A percentile compares a stretch with the other conserved stretches of the same genome.
phyloP scores from a whole-genome alignment of 2,113 vertebrate genomes.

The Coracopsis vasa region DNA sequence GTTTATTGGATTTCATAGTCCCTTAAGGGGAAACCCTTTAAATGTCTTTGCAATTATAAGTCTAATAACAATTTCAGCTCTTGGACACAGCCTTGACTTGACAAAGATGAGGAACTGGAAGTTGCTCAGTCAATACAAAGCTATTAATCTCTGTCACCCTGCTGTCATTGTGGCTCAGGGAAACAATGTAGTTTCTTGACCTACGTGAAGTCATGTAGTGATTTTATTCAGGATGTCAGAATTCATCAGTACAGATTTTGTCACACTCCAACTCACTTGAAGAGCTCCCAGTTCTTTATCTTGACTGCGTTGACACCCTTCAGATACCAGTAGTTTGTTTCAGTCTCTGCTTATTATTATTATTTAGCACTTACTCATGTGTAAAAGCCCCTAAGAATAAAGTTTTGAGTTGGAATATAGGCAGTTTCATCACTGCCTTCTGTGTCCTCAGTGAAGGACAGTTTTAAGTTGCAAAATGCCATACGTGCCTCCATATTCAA shows the following conservation, averaged over 20 bases:
- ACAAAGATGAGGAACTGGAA: constrained; percentile 97
- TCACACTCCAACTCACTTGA: constrained; percentile 75
- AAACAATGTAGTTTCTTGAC: constrained; percentile 86
- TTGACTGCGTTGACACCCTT: constrained; percentile 70
- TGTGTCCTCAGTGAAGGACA: constrained; percentile 41
- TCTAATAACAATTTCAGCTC: constrained; percentile 94
- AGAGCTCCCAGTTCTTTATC: constrained; percentile 76
- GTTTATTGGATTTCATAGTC: constrained; percentile 97
- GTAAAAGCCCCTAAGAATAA: constrained; percentile 62
- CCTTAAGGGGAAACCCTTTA: constrained; percentile 98
- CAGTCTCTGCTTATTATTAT: constrained; percentile 66
- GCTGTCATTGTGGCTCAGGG: constrained; percentile 81
- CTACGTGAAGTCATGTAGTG: constrained; percentile 77
- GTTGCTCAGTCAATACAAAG: constrained; percentile 95
- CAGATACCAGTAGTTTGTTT: constrained; percentile 62
- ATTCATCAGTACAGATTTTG: constrained; percentile 81
- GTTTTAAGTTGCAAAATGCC: constrained; percentile 42
- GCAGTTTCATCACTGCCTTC: constrained; percentile 5
- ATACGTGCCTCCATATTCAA: constrained; percentile 62
- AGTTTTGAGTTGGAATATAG: constrained; percentile 45
- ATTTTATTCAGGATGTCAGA: constrained; percentile 86
- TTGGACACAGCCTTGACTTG: constrained; percentile 88
- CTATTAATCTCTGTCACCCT: constrained; percentile 99
- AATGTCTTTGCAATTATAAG: constrained; percentile 99
- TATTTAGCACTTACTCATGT: constrained; percentile 77